Evolutionary conservation across 2,888 invertebrate genomes (phyloP).

Genomic region (Phorcus lineatus): DNA sequence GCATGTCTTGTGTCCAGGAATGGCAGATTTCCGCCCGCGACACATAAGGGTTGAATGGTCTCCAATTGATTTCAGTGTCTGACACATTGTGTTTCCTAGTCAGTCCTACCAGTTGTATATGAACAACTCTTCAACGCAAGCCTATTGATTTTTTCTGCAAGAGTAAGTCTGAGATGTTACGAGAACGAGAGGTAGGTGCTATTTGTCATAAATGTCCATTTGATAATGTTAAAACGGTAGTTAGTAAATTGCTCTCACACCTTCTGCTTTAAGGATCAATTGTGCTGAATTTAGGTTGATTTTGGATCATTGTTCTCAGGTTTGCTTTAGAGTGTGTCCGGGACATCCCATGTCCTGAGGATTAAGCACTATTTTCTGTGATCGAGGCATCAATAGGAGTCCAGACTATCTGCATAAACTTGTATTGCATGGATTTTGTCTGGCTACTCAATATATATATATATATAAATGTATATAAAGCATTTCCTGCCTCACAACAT

Average conservation of each 20-base stretch:
- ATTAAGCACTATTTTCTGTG: no score
- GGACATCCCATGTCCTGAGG: no score
- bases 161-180: neutral
- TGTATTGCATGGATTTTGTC: neutral
- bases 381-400: no score
- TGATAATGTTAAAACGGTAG: neutral
- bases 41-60: neutral
- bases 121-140: conserved; percentile 2
- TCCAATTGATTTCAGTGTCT: neutral
- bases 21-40: neutral
- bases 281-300: no score
- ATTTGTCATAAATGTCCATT: neutral
- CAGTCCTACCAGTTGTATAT: neutral
- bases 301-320: no score
- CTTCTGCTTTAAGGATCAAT: neutral
- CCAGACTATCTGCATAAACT: neutral
- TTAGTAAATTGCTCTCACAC: neutral
- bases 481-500: no score
- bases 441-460: neutral
- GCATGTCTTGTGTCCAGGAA: neutral
- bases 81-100: conserved; percentile 7
- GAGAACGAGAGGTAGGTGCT: conserved; percentile 9
- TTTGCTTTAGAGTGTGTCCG: no score
- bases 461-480: no score
- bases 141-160: neutral